Base-by-base conservation (phyloP, 2,797 vertebrate species). In the Chanos chanos region DNA sequence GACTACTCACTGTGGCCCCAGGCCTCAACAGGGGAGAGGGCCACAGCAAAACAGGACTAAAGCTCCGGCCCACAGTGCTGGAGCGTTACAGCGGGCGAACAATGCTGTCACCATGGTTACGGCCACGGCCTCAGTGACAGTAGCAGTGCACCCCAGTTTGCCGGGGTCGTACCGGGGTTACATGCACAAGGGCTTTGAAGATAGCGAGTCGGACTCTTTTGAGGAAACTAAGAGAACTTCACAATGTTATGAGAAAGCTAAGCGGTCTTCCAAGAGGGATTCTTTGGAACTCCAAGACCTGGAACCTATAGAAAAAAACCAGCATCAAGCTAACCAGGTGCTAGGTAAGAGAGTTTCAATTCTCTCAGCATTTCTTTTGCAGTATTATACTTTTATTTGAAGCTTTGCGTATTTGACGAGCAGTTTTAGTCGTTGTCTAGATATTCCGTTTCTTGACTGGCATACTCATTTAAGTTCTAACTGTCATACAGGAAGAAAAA, bases 61-160 rank as follows among this genome's bases (percentile, higher is more conserved):
- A 78, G 82, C 85, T 74, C 83, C 85, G 1, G 58, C 76, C 67
- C 90, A 88, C 67, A 81, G 78, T 54, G 68, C 83, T 60, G 79
- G 53, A 54, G 30, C 61, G 65, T 69, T 86, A 62, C 81, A 85
- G 68, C 81, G 78, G 49, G 80, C 85, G 0, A 79, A 77, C 0
- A 83, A 85, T 77, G 81, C 87, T 61, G 94, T 95, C 44, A 85
- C 94, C 81, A 93, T 90, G 2, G 94, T 99, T 64, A 96, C 92
- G 0, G 92, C 94, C 76, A 98, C 96, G 0, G 92, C 96, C 7
- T 99, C 95, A 0, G 94, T 98, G 85, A 99, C 94, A 0, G 92
- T 99, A 66, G 92, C 95, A 2, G 87, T 99, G 73, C 94, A 93
- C 73, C 92, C 95, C 1, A 89, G 83, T 1, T 82, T 98, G 76